Evolutionary conservation across 1,140 invertebrate species (phyloP).

Genomic region (Octopus bimaculoides): DNA sequence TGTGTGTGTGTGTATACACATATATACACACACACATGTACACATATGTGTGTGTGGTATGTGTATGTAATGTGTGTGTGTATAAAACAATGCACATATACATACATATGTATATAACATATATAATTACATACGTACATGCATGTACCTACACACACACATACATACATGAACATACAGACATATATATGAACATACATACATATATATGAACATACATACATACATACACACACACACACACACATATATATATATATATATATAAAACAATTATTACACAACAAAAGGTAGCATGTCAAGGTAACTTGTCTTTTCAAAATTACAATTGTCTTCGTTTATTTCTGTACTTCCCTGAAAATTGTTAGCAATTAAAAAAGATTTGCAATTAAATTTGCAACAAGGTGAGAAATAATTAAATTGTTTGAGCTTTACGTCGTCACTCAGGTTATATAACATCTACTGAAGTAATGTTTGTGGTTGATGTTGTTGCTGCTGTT

Average conservation of each 20-base stretch:
- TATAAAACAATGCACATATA: neutral
- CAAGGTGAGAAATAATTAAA: too few relatives aligned
- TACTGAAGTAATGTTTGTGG: too few relatives aligned
- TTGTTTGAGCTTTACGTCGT: too few relatives aligned
- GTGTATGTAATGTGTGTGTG: neutral
- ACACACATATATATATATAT: neutral
- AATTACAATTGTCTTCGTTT: too few relatives aligned
- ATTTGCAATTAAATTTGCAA: too few relatives aligned
- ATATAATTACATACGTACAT: neutral
- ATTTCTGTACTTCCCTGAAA: too few relatives aligned
- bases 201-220: neutral
- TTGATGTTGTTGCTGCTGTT: too few relatives aligned
- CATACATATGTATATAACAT: neutral
- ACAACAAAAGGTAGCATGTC: too few relatives aligned
- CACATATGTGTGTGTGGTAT: neutral
- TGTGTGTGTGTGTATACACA: neutral
- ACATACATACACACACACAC: neutral
- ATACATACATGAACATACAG: neutral
- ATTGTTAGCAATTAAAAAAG: too few relatives aligned
- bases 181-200: neutral
- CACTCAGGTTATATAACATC: too few relatives aligned
- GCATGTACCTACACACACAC: neutral
- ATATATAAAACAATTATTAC: too few relatives aligned
- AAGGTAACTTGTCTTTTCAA: too few relatives aligned
- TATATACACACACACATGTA: neutral